A percentile compares a stretch with the other conserved stretches of the same genome.
Conservation (phyloP, 2,113 vertebrate species). For the Engystomops pustulosus region DNA sequence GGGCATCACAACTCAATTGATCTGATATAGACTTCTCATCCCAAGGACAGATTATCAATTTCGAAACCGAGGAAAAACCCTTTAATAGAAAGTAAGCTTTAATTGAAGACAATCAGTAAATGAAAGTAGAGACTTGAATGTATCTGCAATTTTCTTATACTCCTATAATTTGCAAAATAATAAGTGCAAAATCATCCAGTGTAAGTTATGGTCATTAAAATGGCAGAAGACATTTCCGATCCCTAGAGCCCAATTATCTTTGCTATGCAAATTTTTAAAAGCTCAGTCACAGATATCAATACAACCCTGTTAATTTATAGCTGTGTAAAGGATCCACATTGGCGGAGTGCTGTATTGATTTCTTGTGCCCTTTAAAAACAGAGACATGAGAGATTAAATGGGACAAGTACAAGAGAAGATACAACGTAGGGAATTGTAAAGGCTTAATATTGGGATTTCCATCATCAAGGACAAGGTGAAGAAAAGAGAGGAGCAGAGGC, state of each 20-base stretch:
- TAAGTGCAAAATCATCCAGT: conserved; percentile 15
- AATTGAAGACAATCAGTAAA: background rate
- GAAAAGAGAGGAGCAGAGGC: conserved; percentile 20
- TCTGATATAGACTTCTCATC: too few relatives aligned
- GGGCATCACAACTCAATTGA: too few relatives aligned
- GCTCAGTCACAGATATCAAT: conserved; percentile 72
- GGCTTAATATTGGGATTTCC: conserved; percentile 50
- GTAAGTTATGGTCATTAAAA: conserved; percentile 48
- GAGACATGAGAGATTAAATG: conserved; percentile 70
- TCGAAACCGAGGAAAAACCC: background rate
- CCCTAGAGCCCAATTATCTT: conserved; percentile 72
- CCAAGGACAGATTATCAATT: background rate
- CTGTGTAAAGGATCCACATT: conserved; percentile 81
- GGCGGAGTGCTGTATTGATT: conserved; percentile 75
- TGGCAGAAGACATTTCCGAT: conserved; percentile 57
- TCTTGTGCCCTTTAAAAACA: conserved; percentile 80
- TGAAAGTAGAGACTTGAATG: background rate
- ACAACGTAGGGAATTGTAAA: conserved; percentile 69
- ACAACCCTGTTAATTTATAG: conserved; percentile 82
- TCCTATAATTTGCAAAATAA: conserved; percentile 20
- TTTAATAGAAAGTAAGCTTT: background rate
- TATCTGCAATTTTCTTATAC: background rate
- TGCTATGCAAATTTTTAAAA: conserved; percentile 79
- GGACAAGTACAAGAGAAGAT: conserved; percentile 74
- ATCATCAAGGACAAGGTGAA: conserved; percentile 39